phyloP scores from a whole-genome alignment of 2,888 invertebrate genomes.

The Platerodrilus igneus region DNA sequence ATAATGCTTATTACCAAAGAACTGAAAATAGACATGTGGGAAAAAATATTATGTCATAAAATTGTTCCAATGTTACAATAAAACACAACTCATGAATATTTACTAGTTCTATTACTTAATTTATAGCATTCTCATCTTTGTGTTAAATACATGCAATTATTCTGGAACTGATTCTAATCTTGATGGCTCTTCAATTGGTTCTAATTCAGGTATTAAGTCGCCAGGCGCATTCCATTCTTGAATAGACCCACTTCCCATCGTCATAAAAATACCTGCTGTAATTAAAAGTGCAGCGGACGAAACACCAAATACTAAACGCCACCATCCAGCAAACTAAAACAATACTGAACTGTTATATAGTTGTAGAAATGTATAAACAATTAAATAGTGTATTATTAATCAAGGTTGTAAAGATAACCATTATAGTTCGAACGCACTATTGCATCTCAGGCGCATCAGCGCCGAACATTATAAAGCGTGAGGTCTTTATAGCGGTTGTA shows the following conservation, averaged over 20 bases:
- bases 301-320: conserved; percentile 57
- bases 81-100: conserved; percentile 17
- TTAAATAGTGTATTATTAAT: too few relatives aligned
- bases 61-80: conserved; percentile 14
- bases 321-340: conserved; percentile 54
- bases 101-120: conserved; percentile 16
- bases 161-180: conserved; percentile 45
- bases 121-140: conserved; percentile 7
- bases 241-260: conserved; percentile 55
- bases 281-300: conserved; percentile 54
- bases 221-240: conserved; percentile 55
- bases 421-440: too few relatives aligned
- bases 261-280: conserved; percentile 55
- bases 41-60: conserved; percentile 17
- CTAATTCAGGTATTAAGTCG: conserved; percentile 39
- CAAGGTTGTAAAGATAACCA: too few relatives aligned
- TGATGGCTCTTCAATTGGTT: conserved; percentile 43
- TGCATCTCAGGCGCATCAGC: too few relatives aligned
- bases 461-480: too few relatives aligned
- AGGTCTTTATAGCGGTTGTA: too few relatives aligned
- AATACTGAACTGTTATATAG: too few relatives aligned
- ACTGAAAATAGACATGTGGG: conserved; percentile 20
- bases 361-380: too few relatives aligned
- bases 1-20: conserved; percentile 21
- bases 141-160: conserved; percentile 23